Evolutionary conservation across 35 echinoderm and acorn worm species (phyloP), one percentile per base, ranked within the genome.

Genomic region (Lytechinus pictus): DNA sequence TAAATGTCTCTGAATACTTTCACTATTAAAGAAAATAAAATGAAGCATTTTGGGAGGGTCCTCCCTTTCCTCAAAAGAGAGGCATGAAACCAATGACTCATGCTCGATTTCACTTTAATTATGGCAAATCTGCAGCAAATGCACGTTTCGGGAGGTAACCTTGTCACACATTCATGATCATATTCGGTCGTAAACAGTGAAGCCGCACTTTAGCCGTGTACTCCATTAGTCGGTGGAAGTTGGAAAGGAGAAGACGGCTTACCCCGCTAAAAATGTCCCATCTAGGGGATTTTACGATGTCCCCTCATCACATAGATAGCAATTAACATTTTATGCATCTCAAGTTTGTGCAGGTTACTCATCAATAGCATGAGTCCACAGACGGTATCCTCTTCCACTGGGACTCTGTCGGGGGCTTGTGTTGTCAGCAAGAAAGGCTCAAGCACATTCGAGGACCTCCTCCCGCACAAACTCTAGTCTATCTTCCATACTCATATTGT

Each of bases 281-380:
- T 90, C 88, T 9, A 28, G 1, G n/a, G n/a, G 88, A 44, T 90
- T 79, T 90, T 90, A 54, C 44, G 88, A 90, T 52, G 52, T 54
- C 88, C 11, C 29, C 10, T 12, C 27, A 90, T 90, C 88, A 52
- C 88, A 90, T 90, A 90, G 88, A 90, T 90, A 90, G 88, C 88
- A 90, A 90, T 90, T 90, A 90, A 27, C 88, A 90, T 90, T 90
- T 90, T 90, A 90, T 90, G 88, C 88, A 90, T 90, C 27, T 52
- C 88, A 90, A 9, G 88, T 14, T 21, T 90, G 52, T 44, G 66
- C 66, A 24, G 3, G 33, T 21, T 24, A n/a, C 66, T 79, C 66
- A 79, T 79, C 66, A 16, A 79, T 79, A 79, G 66, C 66, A 79
- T 79, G 19, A 79, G 66, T 79, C 66, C 66, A 79, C 66, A 79